Base-by-base conservation (phyloP, 2,113 vertebrate species). In the Vidua macroura region DNA sequence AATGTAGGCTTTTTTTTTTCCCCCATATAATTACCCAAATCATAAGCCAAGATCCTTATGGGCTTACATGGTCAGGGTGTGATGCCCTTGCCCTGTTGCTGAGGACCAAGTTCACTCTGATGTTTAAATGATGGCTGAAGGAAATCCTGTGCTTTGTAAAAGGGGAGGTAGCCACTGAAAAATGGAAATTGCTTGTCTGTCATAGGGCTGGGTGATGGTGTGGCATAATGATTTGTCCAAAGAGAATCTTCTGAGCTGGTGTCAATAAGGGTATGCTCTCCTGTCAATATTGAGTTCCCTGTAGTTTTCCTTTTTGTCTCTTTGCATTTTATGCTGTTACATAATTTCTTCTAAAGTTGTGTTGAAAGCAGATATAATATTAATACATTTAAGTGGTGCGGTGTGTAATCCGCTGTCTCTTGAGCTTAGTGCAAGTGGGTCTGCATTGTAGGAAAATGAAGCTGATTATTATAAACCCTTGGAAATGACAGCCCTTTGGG, bases 391-490 rank as follows among this genome's bases (percentile, higher is more conserved):
- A 58, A 92, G 58, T 48, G 55, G 43, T 85, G 72, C 2, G 0
- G 37, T 83, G 78, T 83, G 59, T 95, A 92, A 92, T 95, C 87
- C 80, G n/a, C 86, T 80, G 58, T 94, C 94, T 95, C 78, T 90
- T 62, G 92, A 88, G 76, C 60, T 95, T 91, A 94, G 39, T 79
- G 80, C 85, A 64, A 69, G 74, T 55, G 60, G 72, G 72, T 79
- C 86, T 88, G 72, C 11, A 3, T 16, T 81, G 79, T 56, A 63
- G 85, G 84, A 83, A 75, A 84, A 74, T 1, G 60, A 91, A 91
- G 88, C 77, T 86, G 85, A 90, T 89, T 77, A 59, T 76, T 56
- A 23, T 60, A 93, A 91, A 93, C 44, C 64, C 88, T 88, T 7
- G 17, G 20, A 86, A 84, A 66, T 49, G 44, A 74, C 51, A 76